phyloP scores from a whole-genome alignment of 1,140 invertebrate species.

The Melitaea cinxia region DNA sequence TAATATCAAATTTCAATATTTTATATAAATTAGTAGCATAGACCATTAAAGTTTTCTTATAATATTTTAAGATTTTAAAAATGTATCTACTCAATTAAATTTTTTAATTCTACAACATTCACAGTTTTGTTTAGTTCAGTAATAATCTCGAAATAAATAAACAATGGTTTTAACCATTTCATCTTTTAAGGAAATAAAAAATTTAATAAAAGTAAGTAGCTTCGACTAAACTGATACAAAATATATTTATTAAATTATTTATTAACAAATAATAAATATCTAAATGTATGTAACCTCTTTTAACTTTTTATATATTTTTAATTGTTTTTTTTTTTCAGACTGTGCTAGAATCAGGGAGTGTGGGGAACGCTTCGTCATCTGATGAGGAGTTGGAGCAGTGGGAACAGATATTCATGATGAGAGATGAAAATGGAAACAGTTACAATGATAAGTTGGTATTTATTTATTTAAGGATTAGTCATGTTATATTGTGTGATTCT shows the following conservation, averaged over 20 bases:
- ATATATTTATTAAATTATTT: not conserved
- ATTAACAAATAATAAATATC: not conserved
- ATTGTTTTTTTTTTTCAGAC: constrained; percentile 70
- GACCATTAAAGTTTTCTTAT: no score
- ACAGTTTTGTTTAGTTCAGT: not conserved
- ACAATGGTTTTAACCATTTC: not conserved
- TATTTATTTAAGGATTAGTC: constrained; percentile 22
- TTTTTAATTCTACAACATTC: no score
- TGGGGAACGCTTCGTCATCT: constrained; percentile 80
- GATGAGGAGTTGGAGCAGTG: constrained; percentile 83
- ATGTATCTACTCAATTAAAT: no score
- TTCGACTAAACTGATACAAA: not conserved
- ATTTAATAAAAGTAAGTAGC: not conserved
- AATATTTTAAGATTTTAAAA: no score
- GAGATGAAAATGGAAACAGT: constrained; percentile 80
- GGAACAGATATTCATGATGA: constrained; percentile 83
- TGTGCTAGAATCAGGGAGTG: constrained; percentile 80
- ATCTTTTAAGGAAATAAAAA: constrained; percentile 2
- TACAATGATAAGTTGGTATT: constrained; percentile 72
- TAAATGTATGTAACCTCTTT: not conserved
- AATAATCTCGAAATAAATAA: not conserved
- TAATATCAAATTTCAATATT: no score
- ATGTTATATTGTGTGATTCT: no score
- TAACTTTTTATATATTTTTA: not conserved
- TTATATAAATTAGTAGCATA: no score